Evolutionary conservation across 2,888 invertebrate species (phyloP), one percentile per base, ranked within the genome.

Genomic region (Fissipunctia ypsillon): DNA sequence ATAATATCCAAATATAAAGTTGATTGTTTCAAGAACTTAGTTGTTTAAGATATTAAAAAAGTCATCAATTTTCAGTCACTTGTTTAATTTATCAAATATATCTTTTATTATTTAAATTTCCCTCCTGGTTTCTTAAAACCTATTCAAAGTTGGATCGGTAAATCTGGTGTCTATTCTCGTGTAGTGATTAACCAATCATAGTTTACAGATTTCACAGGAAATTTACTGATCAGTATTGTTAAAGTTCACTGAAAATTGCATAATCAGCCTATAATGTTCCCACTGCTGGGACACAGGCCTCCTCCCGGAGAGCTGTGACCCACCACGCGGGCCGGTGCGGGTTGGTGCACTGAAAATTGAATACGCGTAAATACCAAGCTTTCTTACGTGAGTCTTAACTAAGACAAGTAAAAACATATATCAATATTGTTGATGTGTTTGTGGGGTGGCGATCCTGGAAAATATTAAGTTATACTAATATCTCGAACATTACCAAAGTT

Each of bases 301-400:
- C n/a, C n/a, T n/a, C n/a, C n/a, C n/a, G n/a, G n/a, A n/a, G n/a
- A n/a, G n/a, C n/a, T n/a, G n/a, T n/a, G n/a, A n/a, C n/a, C n/a
- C n/a, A n/a, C n/a, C n/a, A n/a, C n/a, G n/a, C n/a, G n/a, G n/a
- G n/a, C n/a, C n/a, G n/a, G n/a, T n/a, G n/a, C n/a, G n/a, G n/a
- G n/a, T n/a, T n/a, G n/a, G n/a, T n/a, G n/a, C n/a, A 80, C 67
- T 85, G 76, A 78, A 83, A 69, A 81, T 78, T 81, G 61, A 73
- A 48, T 54, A 57, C 28, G 60, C 68, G 61, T 67, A 68, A 80
- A 61, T 7, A 45, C 1, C 9, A 35, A n/a, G 38, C 54, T 70
- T 73, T 38, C 68, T 69, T 45, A 77, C 71, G 77, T 65, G 84
- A 81, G 79, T 57, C 28, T 70, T 63, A 59, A 38, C 7, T 38